These are phyloP conservation scores for Tetragnatha montana DNA, from an alignment of 2,888 invertebrate genomes.

Conservation along the genomic window DNA sequence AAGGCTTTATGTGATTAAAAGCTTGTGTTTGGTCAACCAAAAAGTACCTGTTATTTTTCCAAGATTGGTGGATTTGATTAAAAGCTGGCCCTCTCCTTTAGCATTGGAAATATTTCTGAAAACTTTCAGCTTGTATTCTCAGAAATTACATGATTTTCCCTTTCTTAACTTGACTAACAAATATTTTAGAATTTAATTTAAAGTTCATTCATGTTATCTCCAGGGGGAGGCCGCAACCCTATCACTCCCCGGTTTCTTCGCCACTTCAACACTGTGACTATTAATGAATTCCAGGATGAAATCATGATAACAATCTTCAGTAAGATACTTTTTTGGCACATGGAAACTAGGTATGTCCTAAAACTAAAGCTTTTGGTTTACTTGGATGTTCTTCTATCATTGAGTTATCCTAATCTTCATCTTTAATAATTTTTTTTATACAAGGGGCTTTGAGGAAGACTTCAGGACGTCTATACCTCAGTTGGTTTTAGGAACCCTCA, in stretches of 20 bases:
- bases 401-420: neutral
- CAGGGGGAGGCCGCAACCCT: conserved; percentile 87
- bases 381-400: neutral
- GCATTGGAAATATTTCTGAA: too few species aligned
- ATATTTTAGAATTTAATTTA: too few species aligned
- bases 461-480: conserved; percentile 94
- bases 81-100: too few species aligned
- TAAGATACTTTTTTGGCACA: conserved; percentile 94
- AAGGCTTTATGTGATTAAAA: too few species aligned
- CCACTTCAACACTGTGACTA: conserved; percentile 86
- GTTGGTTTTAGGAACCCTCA: conserved; percentile 89
- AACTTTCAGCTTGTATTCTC: too few species aligned
- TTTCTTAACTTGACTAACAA: too few species aligned
- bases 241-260: conserved; percentile 90
- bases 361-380: neutral
- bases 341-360: conserved; percentile 85
- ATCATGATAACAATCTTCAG: conserved; percentile 90
- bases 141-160: too few species aligned
- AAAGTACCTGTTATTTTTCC: too few species aligned
- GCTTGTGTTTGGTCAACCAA: neutral
- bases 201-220: neutral
- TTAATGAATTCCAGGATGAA: conserved; percentile 86
- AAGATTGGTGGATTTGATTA: too few species aligned
- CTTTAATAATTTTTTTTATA: neutral
- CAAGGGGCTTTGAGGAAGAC: conserved; percentile 93